Evolutionary conservation across 2,797 vertebrate species (phyloP), one percentile per base, ranked within the genome.

Genomic region (Rhinatrema bivittatum): DNA sequence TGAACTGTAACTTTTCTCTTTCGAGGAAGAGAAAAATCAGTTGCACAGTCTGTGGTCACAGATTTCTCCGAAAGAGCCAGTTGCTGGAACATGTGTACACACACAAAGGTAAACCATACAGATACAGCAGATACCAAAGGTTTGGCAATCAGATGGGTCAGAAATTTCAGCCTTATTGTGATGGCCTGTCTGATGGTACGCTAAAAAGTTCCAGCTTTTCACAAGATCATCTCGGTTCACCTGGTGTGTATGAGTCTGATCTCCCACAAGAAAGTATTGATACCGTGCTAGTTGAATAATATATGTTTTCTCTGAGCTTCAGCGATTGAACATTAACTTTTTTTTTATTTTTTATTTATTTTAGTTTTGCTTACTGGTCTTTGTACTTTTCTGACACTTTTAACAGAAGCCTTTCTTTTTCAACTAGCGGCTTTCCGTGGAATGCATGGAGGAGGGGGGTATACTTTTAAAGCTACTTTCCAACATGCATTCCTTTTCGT

Each of bases 51-150:
- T 99, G 94, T 35, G 88, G 91, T 57, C 84, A 88, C 53, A 67
- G 78, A 3, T 99, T 94, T 42, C 67, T 84, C 19, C 87, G 91
- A 30, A 93, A 93, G 72, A 92, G 87, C 50, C 90, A 91, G 47
- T 77, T 97, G 60, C 86, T 94, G 33, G 93, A 98, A 50, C 95
- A 98, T 82, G 93, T 94, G 90, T 94, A 93, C 65, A 71, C 73
- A 0, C 94, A 97, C 70, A 90, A 90, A 6, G 87, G 89, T 11
- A 92, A 88, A 39, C 82, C 89, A 6, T 76, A 86, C 43, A 90
- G 86, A 35, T 74, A 73, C n/a, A 69, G 79, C 52, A 86, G 83
- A 37, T 90, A 88, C 79, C 88, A 82, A 59, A 81, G 81, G 29
- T 79, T 90, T 48, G 87, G 86, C 41, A 86, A 74, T 46, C 72